phyloP scores from a whole-genome alignment of 2,888 invertebrate species.

The Micoletzkya japonica region DNA sequence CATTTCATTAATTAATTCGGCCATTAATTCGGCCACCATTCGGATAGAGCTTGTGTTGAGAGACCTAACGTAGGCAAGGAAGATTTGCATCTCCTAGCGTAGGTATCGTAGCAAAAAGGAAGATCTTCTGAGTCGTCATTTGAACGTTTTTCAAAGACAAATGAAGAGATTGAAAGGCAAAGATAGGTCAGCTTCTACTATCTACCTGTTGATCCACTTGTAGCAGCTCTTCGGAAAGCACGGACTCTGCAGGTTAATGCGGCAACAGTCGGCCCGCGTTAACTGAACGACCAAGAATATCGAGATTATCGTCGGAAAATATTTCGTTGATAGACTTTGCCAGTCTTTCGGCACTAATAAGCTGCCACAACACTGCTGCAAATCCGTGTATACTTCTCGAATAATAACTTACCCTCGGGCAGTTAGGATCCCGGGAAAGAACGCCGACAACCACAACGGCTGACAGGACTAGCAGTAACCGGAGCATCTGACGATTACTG shows the following conservation, averaged over 20 bases:
- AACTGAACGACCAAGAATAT: background rate
- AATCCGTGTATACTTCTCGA: no score
- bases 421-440: slow-evolving; percentile 8
- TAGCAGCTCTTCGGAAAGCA: slow-evolving; percentile 27
- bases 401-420: slow-evolving; percentile 14
- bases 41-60: no score
- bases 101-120: no score
- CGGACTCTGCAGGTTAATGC: slow-evolving; percentile 4
- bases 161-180: background rate
- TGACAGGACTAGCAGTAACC: background rate
- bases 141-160: no score
- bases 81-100: no score
- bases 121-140: no score
- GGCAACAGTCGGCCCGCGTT: slow-evolving; percentile 23
- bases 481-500: background rate
- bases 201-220: slow-evolving; percentile 28
- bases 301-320: background rate
- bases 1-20: background rate
- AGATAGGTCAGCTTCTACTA: no score
- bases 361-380: no score
- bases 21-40: no score
- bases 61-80: no score
- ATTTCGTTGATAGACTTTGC: no score
- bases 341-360: no score
- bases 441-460: background rate